Conservation (phyloP, 2,888 invertebrate genomes). For the Dorcus hopei region DNA sequence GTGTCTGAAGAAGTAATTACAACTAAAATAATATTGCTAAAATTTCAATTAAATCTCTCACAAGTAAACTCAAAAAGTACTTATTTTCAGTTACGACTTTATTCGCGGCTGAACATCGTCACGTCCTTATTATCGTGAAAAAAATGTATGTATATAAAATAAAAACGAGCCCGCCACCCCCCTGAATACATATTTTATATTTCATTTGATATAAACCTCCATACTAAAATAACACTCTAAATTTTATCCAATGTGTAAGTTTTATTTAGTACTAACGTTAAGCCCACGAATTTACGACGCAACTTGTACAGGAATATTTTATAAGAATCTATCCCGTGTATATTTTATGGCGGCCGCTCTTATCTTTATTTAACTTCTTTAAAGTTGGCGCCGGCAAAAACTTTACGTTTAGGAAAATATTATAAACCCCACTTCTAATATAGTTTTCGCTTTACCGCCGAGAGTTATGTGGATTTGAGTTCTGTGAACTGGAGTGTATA, state of each 20-base stretch:
- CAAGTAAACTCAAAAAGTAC: too few relatives aligned
- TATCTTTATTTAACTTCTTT: slow-evolving; percentile 8
- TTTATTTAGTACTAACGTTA: slow-evolving; percentile 4
- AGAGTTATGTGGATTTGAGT: background rate
- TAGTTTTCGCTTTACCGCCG: background rate
- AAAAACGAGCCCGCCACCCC: too few relatives aligned
- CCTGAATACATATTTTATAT: too few relatives aligned
- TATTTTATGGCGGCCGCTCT: slow-evolving; percentile 6
- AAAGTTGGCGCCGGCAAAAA: background rate
- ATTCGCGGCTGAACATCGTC: too few relatives aligned
- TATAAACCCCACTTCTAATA: background rate
- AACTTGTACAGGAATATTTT: slow-evolving; percentile 10
- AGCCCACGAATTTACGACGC: background rate
- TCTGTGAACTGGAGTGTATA: background rate
- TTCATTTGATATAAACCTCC: too few relatives aligned
- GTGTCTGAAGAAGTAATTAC: too few relatives aligned
- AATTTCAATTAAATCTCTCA: too few relatives aligned
- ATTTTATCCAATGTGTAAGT: background rate
- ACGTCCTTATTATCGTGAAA: too few relatives aligned
- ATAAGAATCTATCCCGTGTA: slow-evolving; percentile 8
- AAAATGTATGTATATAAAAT: too few relatives aligned
- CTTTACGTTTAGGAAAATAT: background rate
- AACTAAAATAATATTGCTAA: too few relatives aligned
- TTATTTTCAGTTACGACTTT: too few relatives aligned
- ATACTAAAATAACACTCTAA: too few relatives aligned